Base-by-base conservation (phyloP, 2,888 invertebrate species). In the Ectemnius continuus region DNA sequence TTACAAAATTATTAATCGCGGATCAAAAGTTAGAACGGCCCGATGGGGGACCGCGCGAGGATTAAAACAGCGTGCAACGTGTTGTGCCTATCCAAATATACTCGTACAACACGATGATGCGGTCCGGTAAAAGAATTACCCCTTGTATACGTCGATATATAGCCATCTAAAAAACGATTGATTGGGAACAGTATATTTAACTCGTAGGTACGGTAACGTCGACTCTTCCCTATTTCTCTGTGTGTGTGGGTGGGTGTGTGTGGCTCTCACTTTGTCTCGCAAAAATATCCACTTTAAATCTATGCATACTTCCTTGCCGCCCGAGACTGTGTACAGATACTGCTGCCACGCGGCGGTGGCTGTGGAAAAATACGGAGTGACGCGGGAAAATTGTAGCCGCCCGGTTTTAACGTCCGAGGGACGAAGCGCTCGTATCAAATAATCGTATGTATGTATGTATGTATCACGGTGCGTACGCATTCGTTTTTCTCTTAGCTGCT, bases 241-340 rank as follows among this genome's bases (percentile, higher is more conserved):
- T 52, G n/a, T 16, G 16, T 52, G n/a, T 52, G 13, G 26, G 68
- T 52, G 5, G 16, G n/a, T 52, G 68, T 52, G 5, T 5, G n/a
- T 52, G n/a, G n/a, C 52, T 52, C 52, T 52, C 52, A 52, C 16
- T 52, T 16, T 76, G 59, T 47, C 59, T 79, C 75, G 74, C 75
- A 81, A 83, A 83, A 83, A 83, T 83, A 83, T 79, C 57, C 16
- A 16, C 16, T 83, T 81, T 74, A 76, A 76, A 82, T 69, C 75
- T 81, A 76, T 70, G 48, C 75, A 63, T 67, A 64, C 46, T 45
- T 18, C 2, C 18, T 23, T 67, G n/a, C 26, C 56, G 45, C 59
- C 16, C 52, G 16, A 52, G 36, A 11, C 6, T 36, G 52, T 52
- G 52, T 52, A 52, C 14, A 52, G 61, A 45, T 46, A 18, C 16